Evolutionary conservation across 1,140 invertebrate genomes (phyloP).

Genomic region (Drosophila ogumai): DNA sequence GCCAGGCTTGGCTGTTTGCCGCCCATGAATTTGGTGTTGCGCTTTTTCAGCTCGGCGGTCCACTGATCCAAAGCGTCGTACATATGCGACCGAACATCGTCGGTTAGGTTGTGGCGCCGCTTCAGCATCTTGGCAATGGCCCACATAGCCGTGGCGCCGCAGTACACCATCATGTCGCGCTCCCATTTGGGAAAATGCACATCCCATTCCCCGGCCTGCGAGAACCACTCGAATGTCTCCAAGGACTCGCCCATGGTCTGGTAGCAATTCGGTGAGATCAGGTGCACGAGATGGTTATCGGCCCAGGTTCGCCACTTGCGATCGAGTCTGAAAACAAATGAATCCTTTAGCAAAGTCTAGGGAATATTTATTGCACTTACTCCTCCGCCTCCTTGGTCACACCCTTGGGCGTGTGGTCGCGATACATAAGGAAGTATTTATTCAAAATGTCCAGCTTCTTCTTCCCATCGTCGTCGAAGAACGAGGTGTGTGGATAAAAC

Average conservation of each 20-base stretch:
- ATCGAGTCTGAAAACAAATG: slow-evolving; percentile 90
- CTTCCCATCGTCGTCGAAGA: slow-evolving; percentile 89
- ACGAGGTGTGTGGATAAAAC: slow-evolving; percentile 92
- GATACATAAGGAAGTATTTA: slow-evolving; percentile 97
- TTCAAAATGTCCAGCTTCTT: slow-evolving; percentile 93
- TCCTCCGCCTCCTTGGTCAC: slow-evolving; percentile 87
- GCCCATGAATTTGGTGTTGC: slow-evolving; percentile 92
- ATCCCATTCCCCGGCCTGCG: slow-evolving; percentile 95
- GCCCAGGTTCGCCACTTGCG: slow-evolving; percentile 98
- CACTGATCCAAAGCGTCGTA: slow-evolving; percentile 95
- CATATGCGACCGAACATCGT: slow-evolving; percentile 95
- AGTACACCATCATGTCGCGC: slow-evolving; percentile 94
- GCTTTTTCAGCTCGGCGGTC: slow-evolving; percentile 89
- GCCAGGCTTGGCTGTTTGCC: slow-evolving; percentile 95
- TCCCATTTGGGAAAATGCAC: slow-evolving; percentile 95
- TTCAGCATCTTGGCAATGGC: slow-evolving; percentile 95
- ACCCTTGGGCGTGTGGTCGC: slow-evolving; percentile 86
- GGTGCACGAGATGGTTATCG: slow-evolving; percentile 95
- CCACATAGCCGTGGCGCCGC: slow-evolving; percentile 97
- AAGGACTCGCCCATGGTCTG: slow-evolving; percentile 93
- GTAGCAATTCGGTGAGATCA: slow-evolving; percentile 98
- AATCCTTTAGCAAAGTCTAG: neutral
- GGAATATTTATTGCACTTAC: slow-evolving; percentile 86
- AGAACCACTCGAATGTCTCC: slow-evolving; percentile 96
- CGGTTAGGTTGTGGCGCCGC: slow-evolving; percentile 93